Evolutionary conservation across 2,888 invertebrate genomes (phyloP).

Genomic region (Linnaemya vulpina): DNA sequence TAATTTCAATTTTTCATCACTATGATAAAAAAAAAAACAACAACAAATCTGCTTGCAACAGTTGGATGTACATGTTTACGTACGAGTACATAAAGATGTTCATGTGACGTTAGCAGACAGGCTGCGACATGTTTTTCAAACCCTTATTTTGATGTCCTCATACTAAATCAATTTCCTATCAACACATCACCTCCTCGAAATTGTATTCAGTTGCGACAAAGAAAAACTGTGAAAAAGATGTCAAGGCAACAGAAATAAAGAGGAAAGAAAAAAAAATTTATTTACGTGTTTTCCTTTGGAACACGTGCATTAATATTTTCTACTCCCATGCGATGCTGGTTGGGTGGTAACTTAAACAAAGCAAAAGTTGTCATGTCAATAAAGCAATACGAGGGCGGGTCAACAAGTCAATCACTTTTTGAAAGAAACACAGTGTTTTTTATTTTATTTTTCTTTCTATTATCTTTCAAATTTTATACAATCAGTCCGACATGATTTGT

Average conservation of each 20-base stretch:
- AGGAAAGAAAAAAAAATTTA: neutral
- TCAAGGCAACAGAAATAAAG: slow-evolving; percentile 7
- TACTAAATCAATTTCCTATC: slow-evolving; percentile 45
- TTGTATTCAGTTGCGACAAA: neutral
- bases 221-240: slow-evolving; percentile 26
- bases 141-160: slow-evolving; percentile 10
- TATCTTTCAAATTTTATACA: no score
- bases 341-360: slow-evolving; percentile 23
- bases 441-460: no score
- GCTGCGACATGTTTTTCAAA: slow-evolving; percentile 14
- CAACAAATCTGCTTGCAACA: slow-evolving; percentile 30
- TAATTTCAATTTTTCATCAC: slow-evolving; percentile 48
- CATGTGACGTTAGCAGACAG: neutral
- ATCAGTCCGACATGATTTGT: no score
- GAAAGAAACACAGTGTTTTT: no score
- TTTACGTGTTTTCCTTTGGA: slow-evolving; percentile 36
- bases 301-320: slow-evolving; percentile 57
- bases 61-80: neutral
- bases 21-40: slow-evolving; percentile 29
- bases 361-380: slow-evolving; percentile 29
- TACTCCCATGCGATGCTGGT: slow-evolving; percentile 21
- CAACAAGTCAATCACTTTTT: no score
- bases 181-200: neutral
- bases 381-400: no score
- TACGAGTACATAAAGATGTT: neutral